Conservation (phyloP, 2,888 invertebrate species). For the Zygaena filipendulae region DNA sequence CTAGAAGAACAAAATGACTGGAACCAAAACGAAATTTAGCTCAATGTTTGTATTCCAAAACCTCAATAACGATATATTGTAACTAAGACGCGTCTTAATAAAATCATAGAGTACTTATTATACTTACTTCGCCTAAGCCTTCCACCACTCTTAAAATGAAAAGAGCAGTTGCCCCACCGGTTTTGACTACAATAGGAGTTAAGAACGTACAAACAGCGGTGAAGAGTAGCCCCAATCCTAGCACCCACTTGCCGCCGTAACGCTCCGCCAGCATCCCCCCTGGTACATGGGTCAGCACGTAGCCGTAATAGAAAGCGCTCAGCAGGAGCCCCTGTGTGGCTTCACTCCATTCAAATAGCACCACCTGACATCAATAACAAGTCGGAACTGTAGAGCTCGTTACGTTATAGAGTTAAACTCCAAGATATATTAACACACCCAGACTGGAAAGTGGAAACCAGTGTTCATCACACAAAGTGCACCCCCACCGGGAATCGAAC, state of each 20-base stretch:
- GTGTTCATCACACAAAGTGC: too few species aligned
- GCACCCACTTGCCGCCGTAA: conserved; percentile 86
- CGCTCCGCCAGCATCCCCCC: conserved; percentile 84
- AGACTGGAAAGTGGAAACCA: too few species aligned
- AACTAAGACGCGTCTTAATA: too few species aligned
- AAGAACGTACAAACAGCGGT: conserved; percentile 84
- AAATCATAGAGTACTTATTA: too few species aligned
- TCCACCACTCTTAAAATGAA: conserved; percentile 65
- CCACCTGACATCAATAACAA: conserved; percentile 19
- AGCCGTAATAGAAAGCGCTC: conserved; percentile 87
- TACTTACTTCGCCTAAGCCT: conserved; percentile 74
- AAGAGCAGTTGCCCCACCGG: conserved; percentile 63
- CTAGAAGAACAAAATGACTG: too few species aligned
- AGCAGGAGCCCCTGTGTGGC: conserved; percentile 79
- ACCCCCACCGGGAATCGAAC: too few species aligned
- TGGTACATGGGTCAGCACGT: conserved; percentile 84
- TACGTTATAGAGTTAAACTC: not conserved
- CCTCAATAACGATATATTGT: too few species aligned
- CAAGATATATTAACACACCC: too few species aligned
- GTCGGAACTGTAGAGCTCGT: conserved; percentile 1
- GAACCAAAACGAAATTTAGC: too few species aligned
- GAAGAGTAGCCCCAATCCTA: conserved; percentile 81
- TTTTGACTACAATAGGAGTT: conserved; percentile 77
- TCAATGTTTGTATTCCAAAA: not conserved
- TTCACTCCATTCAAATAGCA: conserved; percentile 74